Evolutionary conservation across 1,140 invertebrate genomes (phyloP).

Genomic region (Arctopsyche grandis): DNA sequence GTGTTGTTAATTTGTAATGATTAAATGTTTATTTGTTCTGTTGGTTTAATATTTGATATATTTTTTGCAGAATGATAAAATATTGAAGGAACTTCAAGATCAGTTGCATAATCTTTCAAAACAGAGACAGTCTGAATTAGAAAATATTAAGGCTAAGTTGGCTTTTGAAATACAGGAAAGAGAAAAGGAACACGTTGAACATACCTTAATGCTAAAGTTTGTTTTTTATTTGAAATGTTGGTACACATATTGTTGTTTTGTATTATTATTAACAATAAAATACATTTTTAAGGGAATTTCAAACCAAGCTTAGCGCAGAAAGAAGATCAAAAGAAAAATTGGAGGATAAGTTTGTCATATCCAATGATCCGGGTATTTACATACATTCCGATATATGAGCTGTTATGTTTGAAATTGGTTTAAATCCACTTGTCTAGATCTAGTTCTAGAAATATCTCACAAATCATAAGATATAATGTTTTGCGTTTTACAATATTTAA

Average conservation of each 20-base stretch:
- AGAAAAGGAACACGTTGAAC: constrained; percentile 81
- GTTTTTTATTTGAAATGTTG: background rate
- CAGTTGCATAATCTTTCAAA: constrained; percentile 70
- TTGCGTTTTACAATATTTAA: too few species aligned
- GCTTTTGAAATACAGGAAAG: constrained; percentile 80
- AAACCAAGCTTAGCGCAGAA: constrained; percentile 62
- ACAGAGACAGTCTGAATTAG: constrained; percentile 70
- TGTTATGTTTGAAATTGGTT: constrained; percentile 1
- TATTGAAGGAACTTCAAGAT: constrained; percentile 70
- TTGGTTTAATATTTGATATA: constrained; percentile 48
- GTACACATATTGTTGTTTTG: too few species aligned
- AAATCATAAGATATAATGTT: too few species aligned
- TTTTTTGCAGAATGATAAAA: constrained; percentile 71
- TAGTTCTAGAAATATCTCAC: background rate
- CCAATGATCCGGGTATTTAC: constrained; percentile 58
- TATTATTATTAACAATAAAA: background rate
- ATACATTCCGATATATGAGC: constrained; percentile 24
- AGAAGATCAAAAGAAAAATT: constrained; percentile 69
- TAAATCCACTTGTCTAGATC: background rate
- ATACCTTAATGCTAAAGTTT: constrained; percentile 73
- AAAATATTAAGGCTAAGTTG: constrained; percentile 77
- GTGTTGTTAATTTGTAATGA: background rate
- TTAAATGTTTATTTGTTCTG: constrained; percentile 35
- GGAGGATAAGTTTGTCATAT: constrained; percentile 62
- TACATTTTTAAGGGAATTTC: constrained; percentile 59